These are phyloP conservation scores for Oxygymnocypris stewartii DNA, from an alignment of 2,113 vertebrate species.

Conservation along the genomic window DNA sequence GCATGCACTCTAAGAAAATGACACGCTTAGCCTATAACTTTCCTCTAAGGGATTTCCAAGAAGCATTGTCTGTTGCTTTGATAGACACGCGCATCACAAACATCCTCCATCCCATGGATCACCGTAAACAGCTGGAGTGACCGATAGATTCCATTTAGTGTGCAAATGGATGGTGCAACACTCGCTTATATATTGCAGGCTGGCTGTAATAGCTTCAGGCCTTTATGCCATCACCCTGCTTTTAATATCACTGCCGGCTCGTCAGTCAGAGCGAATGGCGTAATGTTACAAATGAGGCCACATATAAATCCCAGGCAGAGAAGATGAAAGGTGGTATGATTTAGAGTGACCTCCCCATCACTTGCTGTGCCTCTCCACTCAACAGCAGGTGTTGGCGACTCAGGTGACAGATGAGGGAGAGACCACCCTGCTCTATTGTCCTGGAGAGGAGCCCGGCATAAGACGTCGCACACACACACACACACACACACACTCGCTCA, in stretches of 20 bases:
- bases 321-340: conserved; percentile 40
- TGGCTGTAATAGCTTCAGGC: conserved; percentile 15
- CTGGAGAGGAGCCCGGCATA: background rate
- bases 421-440: conserved; percentile 18
- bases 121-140: conserved; percentile 9
- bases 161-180: conserved; percentile 30
- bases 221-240: conserved; percentile 12
- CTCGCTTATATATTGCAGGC: conserved; percentile 18
- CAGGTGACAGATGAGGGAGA: conserved; percentile 49
- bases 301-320: conserved; percentile 34
- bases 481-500: background rate
- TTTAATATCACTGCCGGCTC: conserved; percentile 45
- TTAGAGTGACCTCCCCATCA: conserved; percentile 29
- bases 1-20: background rate
- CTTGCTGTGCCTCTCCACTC: conserved; percentile 6
- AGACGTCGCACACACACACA: background rate
- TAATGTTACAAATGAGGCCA: conserved; percentile 51
- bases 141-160: conserved; percentile 36
- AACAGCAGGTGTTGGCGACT: conserved; percentile 40
- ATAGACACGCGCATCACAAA: conserved; percentile 15
- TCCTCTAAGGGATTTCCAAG: background rate
- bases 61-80: background rate
- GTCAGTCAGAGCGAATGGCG: conserved; percentile 36
- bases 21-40: background rate
- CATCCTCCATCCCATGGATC: background rate